These are phyloP conservation scores for Periphyllus acericola DNA, from an alignment of 2,888 invertebrate genomes.

Conservation along the genomic window DNA sequence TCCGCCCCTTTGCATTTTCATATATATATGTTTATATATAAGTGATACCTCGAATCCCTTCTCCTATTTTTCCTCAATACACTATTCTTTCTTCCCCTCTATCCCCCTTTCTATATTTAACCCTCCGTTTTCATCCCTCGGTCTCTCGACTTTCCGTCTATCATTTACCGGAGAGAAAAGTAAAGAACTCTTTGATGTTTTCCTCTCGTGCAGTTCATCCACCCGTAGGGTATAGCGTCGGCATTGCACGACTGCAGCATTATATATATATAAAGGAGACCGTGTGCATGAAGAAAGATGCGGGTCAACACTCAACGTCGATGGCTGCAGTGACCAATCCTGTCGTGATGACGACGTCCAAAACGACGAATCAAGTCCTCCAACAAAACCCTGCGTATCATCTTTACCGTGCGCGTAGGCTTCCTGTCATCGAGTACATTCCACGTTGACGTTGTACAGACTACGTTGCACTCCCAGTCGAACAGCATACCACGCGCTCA, in stretches of 20 bases:
- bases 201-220: neutral
- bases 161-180: neutral
- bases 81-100: neutral
- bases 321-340: neutral
- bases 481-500: no score
- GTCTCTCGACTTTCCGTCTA: neutral
- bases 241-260: no score
- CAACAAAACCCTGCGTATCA: no score
- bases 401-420: no score
- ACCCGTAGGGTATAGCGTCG: neutral
- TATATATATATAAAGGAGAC: no score
- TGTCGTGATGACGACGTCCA: neutral
- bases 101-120: neutral
- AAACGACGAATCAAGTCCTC: neutral
- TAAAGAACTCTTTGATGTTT: constrained; percentile 38
- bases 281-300: neutral
- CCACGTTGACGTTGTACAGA: no score
- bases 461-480: no score
- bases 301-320: neutral
- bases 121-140: no score
- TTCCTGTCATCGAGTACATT: no score
- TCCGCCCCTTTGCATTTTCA: neutral
- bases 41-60: neutral
- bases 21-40: neutral
- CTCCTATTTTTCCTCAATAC: neutral